Conservation (phyloP, 2,797 vertebrate genomes). For the Hafferia zeledoni region DNA sequence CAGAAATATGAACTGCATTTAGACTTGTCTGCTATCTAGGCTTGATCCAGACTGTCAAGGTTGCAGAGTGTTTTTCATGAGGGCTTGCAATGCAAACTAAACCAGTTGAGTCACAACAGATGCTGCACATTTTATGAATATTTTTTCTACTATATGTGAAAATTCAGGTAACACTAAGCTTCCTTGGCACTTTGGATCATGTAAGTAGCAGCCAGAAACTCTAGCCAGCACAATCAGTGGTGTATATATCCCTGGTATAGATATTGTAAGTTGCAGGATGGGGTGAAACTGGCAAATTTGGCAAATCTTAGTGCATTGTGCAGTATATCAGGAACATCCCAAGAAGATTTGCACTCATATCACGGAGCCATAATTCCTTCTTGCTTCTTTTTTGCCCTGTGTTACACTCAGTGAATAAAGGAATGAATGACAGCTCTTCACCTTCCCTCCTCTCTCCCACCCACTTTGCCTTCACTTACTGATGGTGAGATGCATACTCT, state of each 20-base stretch:
- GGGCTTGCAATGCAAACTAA: not conserved
- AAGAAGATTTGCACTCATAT: not conserved
- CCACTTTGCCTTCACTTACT: constrained; percentile 17
- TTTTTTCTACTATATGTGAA: not conserved
- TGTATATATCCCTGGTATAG: not conserved
- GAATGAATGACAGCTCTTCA: not conserved
- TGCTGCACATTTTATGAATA: not conserved
- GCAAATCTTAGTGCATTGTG: not conserved
- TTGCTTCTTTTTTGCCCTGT: not conserved
- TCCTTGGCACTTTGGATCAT: not conserved
- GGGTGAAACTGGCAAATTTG: not conserved
- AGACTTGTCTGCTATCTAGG: not conserved
- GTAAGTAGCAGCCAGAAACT: not conserved
- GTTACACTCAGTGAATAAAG: not conserved
- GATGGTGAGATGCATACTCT: not conserved
- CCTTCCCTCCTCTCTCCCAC: constrained; percentile 22
- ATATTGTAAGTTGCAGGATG: not conserved
- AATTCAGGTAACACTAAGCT: not conserved
- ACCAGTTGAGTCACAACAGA: not conserved
- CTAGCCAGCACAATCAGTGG: not conserved
- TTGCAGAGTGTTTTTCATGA: not conserved
- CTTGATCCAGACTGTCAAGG: not conserved
- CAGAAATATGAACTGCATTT: not conserved
- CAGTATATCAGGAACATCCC: not conserved
- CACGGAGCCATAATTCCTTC: not conserved